These are phyloP conservation scores for Labroides dimidiatus DNA, from an alignment of 2,797 vertebrate species.

Conservation along the genomic window DNA sequence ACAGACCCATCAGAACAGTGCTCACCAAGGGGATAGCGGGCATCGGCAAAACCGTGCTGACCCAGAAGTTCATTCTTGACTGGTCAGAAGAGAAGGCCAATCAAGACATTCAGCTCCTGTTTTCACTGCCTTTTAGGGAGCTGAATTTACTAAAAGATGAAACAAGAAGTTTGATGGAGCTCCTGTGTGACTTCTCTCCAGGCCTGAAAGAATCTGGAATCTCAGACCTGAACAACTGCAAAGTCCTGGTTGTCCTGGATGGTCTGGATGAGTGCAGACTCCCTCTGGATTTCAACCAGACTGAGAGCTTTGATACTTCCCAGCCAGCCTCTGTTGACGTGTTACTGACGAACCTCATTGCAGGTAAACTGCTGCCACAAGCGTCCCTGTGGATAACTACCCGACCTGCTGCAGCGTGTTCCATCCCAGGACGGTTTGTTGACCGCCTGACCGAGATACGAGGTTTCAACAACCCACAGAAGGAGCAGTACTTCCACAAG, in stretches of 20 bases:
- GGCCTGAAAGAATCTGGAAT: conserved; percentile 25
- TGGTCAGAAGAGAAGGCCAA: conserved; percentile 37
- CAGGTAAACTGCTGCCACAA: conserved; percentile 53
- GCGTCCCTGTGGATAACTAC: conserved; percentile 63
- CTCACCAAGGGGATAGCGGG: conserved; percentile 46
- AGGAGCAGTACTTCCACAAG: conserved; percentile 57
- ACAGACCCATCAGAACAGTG: conserved; percentile 10
- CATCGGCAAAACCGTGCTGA: conserved; percentile 37
- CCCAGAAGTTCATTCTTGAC: conserved; percentile 42
- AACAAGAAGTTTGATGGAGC: conserved; percentile 24
- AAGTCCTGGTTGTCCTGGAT: conserved; percentile 40
- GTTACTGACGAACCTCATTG: conserved; percentile 61
- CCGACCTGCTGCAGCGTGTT: conserved; percentile 53
- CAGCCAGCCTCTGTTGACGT: conserved; percentile 18
- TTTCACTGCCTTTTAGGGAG: conserved; percentile 40
- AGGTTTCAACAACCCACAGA: conserved; percentile 61
- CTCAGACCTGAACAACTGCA: conserved; percentile 12
- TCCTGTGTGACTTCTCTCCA: conserved; percentile 24
- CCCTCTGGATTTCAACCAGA: conserved; percentile 26
- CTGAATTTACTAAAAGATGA: conserved; percentile 36
- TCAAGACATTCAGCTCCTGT: conserved; percentile 36
- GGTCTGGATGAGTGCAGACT: conserved; percentile 48
- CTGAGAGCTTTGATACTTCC: conserved; percentile 10
- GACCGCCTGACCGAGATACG: conserved; percentile 59
- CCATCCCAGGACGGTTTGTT: conserved; percentile 40